phyloP scores from a whole-genome alignment of 2,113 vertebrate genomes.

The Vulpes vulpes region DNA sequence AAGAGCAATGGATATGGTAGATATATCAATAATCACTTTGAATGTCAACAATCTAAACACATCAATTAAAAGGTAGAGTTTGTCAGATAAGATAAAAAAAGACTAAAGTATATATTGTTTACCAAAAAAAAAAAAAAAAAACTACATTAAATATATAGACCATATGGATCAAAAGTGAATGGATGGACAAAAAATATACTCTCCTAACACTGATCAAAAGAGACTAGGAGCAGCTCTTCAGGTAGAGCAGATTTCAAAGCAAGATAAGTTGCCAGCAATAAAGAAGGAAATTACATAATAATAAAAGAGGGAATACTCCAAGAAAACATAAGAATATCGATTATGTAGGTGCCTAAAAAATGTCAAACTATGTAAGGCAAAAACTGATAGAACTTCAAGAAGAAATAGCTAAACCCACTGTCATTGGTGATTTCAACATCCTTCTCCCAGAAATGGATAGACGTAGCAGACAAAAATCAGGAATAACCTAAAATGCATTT shows the following conservation, averaged over 20 bases:
- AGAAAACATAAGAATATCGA: not conserved
- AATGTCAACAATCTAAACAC: too few relatives aligned
- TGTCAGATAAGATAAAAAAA: not conserved
- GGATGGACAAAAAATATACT: not conserved
- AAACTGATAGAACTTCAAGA: not conserved
- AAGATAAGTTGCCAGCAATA: not conserved
- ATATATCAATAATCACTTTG: not conserved
- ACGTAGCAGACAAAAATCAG: not conserved
- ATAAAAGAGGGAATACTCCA: not conserved
- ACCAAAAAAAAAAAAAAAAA: not conserved
- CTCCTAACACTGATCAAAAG: not conserved
- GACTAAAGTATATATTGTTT: not conserved
- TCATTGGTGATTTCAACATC: too few relatives aligned
- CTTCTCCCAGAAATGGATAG: not conserved
- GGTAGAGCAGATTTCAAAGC: not conserved
- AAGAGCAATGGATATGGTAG: not conserved
- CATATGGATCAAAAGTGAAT: not conserved
- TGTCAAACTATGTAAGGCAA: not conserved
- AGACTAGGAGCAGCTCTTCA: not conserved
- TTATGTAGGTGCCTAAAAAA: not conserved
- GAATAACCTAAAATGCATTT: not conserved
- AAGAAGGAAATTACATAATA: not conserved
- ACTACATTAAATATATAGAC: not conserved
- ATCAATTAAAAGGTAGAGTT: not conserved
- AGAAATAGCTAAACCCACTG: not conserved